Base-by-base conservation (phyloP, 2,797 vertebrate species). In the Pseudotriccus pelzelni region DNA sequence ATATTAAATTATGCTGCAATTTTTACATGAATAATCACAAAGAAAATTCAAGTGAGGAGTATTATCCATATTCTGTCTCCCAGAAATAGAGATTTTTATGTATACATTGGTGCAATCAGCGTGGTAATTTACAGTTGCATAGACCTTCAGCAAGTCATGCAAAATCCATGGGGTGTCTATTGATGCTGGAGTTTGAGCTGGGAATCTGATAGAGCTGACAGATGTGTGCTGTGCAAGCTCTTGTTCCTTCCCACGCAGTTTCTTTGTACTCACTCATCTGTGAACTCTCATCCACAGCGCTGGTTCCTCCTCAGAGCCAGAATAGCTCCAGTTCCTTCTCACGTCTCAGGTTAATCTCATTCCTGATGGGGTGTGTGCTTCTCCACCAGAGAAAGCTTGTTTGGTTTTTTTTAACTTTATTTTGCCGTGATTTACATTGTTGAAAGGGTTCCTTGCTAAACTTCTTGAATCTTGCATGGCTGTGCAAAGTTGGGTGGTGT, bases 171-270 rank as follows among this genome's bases (percentile, higher is more conserved):
- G 63, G n/a, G 9, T 59, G 50, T 94, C 49, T 89, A 1, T 66
- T 93, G 79, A 34, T 82, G 56, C 64, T 86, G 34, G n/a, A 88
- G 83, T 89, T 92, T 30, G 80, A 79, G 63, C 52, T 93, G 59
- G 56, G 73, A 83, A 24, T 77, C 55, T 93, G 87, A 46, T 43
- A 46, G 56, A 83, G 78, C 76, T 95, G 94, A 70, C 74, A 93
- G 90, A 67, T 50, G 58, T 89, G 44, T 73, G 64, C 69, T 68
- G 46, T 87, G 91, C 47, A 72, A 83, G 34, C 58, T 80, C 90
- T 56, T 81, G 64, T 69, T 94, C 47, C 70, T 84, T 93, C 83
- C 83, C 59, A 67, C 49, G 12, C 39, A n/a, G 23, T 46, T 86
- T 59, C 63, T 93, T 84, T 83, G 52, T 79, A 55, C 32, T 52